Base-by-base conservation (phyloP, 2,797 vertebrate species). In the Syndactyla subalaris region DNA sequence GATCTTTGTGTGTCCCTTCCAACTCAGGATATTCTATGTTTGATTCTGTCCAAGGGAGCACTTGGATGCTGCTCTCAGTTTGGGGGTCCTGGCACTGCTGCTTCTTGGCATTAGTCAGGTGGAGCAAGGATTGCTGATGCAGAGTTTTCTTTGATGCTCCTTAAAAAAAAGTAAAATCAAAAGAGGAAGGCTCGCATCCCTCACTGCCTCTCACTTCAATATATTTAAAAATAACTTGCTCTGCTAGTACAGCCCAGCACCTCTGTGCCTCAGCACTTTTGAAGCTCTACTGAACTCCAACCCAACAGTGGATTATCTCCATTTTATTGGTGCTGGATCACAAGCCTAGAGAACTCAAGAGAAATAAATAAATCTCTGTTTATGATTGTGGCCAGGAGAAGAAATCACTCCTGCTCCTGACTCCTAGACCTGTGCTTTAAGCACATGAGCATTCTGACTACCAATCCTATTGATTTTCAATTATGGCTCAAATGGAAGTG, bases 391-490 rank as follows among this genome's bases (percentile, higher is more conserved):
- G 18, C n/a, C 20, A 34, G 58, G 66, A 88, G 66, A 67, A 85
- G 73, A 82, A 96, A 95, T 92, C 78, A 23, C 38, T 87, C 22
- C 46, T 51, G 20, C 51, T 84, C n/a, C 80, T 74, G 72, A 10
- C 65, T 89, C 46, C 36, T 23, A 75, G 65, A 38, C 72, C 66
- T 75, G 30, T 78, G 75, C 85, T 91, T 76, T 65, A 73, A 92
- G 55, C 70, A 78, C 74, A 59, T 29, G 84, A 94, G 54, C 54
- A 72, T 94, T 84, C 81, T 51, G 80, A 59, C 72, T 61, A 77
- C 88, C 58, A 62, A 91, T 89, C 49, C 52, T 77, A 97, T 95
- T 95, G 97, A 97, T 96, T 97, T 96, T 96, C 93, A 95, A 92
- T 96, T 96, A 93, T 11, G 3, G n/a, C 91, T 92, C 73, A 93